Conservation (phyloP, 2,797 vertebrate genomes). For the Bryconaethiops microstoma region DNA sequence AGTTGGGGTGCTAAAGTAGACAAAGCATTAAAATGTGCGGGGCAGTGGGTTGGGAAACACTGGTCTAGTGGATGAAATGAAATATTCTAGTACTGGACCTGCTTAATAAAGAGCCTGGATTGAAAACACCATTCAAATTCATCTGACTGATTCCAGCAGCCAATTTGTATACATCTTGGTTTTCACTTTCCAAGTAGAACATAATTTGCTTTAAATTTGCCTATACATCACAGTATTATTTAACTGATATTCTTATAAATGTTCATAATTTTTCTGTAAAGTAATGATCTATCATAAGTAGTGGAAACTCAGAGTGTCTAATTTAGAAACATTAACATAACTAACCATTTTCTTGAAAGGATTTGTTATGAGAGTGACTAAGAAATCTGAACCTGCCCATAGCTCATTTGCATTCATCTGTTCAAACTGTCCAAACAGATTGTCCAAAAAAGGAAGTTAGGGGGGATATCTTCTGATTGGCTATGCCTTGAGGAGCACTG, state of each 20-base stretch:
- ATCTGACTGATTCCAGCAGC: neutral
- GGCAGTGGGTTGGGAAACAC: neutral
- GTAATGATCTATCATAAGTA: neutral
- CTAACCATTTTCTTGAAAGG: too few relatives aligned
- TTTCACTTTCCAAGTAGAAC: neutral
- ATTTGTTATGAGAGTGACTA: neutral
- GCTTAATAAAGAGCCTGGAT: too few relatives aligned
- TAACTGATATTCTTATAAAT: neutral
- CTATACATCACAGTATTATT: neutral
- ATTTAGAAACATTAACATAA: neutral
- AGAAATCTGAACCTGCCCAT: neutral
- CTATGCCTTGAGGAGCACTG: neutral
- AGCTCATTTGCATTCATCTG: neutral
- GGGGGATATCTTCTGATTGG: conserved; percentile 1
- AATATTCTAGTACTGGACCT: neutral
- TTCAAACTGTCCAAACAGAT: neutral
- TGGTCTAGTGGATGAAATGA: neutral
- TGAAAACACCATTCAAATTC: neutral
- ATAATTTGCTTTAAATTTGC: conserved; percentile 7
- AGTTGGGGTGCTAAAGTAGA: too few relatives aligned
- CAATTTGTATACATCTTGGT: conserved; percentile 5
- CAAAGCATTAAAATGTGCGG: too few relatives aligned
- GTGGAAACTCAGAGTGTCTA: neutral
- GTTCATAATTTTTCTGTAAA: neutral
- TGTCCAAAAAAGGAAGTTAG: neutral